Conservation (phyloP, 2,888 invertebrate genomes). For the Eledone cirrhosa region DNA sequence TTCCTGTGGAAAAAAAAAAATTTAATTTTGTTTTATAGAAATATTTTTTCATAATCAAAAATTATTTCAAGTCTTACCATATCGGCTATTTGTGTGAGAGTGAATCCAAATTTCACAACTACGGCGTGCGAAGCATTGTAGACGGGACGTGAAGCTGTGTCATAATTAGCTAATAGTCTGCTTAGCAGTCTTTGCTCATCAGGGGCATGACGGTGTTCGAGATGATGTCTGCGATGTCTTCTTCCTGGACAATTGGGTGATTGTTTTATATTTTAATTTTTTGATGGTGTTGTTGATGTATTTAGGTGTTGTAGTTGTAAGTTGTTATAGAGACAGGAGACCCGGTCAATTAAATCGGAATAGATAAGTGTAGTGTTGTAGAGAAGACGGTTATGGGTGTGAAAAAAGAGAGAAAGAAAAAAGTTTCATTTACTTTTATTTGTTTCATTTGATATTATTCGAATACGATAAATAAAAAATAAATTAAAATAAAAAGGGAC, state of each 20-base stretch:
- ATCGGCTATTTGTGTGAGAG: slow-evolving; percentile 61
- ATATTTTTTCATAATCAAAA: not conserved
- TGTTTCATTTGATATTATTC: too few relatives aligned
- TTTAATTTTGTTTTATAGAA: not conserved
- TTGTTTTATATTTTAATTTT: not conserved
- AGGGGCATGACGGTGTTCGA: slow-evolving; percentile 41
- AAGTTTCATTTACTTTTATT: too few relatives aligned
- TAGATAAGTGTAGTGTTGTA: too few relatives aligned
- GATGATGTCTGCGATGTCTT: slow-evolving; percentile 29
- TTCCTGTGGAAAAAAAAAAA: not conserved
- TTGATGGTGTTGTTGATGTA: not conserved
- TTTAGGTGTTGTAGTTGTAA: too few relatives aligned
- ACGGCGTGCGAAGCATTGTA: slow-evolving; percentile 61
- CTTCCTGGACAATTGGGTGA: slow-evolving; percentile 16
- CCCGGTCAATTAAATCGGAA: not conserved
- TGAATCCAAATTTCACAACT: slow-evolving; percentile 61
- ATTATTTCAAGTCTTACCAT: slow-evolving; percentile 53
- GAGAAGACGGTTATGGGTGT: too few relatives aligned
- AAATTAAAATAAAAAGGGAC: too few relatives aligned
- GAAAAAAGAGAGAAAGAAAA: too few relatives aligned
- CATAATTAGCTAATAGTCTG: slow-evolving; percentile 55
- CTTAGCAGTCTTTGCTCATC: slow-evolving; percentile 61
- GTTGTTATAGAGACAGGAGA: too few relatives aligned
- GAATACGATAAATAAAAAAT: too few relatives aligned
- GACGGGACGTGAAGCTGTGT: slow-evolving; percentile 61